Evolutionary conservation across 2,113 vertebrate species (phyloP).

Genomic region (Cryptotis parvus): DNA sequence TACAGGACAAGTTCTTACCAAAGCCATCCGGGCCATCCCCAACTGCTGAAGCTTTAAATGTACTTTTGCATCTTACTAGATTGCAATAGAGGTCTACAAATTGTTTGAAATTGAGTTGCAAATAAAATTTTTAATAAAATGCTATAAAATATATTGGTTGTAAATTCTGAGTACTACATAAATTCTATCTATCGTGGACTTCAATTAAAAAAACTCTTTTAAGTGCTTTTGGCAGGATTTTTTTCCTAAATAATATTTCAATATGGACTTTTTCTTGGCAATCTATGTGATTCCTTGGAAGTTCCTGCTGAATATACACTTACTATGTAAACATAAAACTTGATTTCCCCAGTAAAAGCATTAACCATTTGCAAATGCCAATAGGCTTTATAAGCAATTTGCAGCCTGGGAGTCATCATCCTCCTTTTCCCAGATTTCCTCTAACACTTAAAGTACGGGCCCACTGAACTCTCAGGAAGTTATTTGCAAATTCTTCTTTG

Average conservation of each 20-base stretch:
- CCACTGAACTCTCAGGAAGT: conserved; percentile 18
- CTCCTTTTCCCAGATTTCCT: conserved; percentile 1
- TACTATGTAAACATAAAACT: conserved; percentile 67
- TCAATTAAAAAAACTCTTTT: conserved; percentile 28
- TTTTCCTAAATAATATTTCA: conserved; percentile 62
- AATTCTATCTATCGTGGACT: conserved; percentile 58
- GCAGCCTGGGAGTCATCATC: not conserved
- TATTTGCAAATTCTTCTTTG: conserved; percentile 17
- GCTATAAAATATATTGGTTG: conserved; percentile 56
- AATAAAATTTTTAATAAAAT: conserved; percentile 71
- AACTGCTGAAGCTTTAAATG: not conserved
- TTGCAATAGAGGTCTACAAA: conserved; percentile 36
- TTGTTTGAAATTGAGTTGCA: conserved; percentile 53
- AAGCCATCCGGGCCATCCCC: not conserved
- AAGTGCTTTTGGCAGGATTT: conserved; percentile 54
- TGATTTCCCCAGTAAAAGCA: conserved; percentile 50
- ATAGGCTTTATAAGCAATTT: conserved; percentile 10
- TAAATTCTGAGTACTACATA: conserved; percentile 63
- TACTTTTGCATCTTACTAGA: conserved; percentile 41
- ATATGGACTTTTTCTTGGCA: conserved; percentile 68
- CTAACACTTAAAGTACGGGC: not conserved
- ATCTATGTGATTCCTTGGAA: conserved; percentile 65
- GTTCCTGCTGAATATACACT: conserved; percentile 59
- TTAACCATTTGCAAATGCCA: conserved; percentile 35
- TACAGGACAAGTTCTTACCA: not conserved